Conservation (phyloP, 2,888 invertebrate genomes). For the Bruchidius siliquastri region DNA sequence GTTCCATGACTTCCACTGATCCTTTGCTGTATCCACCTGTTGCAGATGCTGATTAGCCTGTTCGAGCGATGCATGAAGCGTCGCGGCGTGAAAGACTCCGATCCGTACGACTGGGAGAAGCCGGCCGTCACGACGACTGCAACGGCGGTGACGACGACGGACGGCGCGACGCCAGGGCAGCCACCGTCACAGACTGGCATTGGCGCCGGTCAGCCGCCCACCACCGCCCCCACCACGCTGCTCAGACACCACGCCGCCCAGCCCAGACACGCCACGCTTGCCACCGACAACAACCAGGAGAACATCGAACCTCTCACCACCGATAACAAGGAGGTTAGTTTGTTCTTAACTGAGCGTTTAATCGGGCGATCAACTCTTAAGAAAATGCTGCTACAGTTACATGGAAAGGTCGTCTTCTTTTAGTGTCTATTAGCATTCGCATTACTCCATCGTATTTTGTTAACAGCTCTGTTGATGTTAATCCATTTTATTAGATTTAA, state of each 20-base stretch:
- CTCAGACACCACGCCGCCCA: constrained; percentile 53
- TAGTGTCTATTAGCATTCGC: too few species aligned
- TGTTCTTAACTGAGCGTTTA: too few species aligned
- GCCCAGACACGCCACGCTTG: constrained; percentile 47
- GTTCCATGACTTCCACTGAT: too few species aligned
- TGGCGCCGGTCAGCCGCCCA: background rate
- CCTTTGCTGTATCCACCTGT: too few species aligned
- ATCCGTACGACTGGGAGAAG: constrained; percentile 96
- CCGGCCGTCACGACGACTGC: constrained; percentile 35
- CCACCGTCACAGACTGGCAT: constrained; percentile 33
- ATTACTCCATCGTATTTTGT: too few species aligned
- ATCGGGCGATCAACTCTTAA: too few species aligned
- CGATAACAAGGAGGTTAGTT: constrained; percentile 60
- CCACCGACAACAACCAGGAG: constrained; percentile 61
- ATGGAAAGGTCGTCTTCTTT: too few species aligned
- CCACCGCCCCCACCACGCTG: constrained; percentile 33
- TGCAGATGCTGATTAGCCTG: constrained; percentile 73
- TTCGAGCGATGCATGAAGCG: constrained; percentile 93
- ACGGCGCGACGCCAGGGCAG: constrained; percentile 33
- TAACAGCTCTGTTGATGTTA: too few species aligned
- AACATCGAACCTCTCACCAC: constrained; percentile 56
- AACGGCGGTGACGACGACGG: constrained; percentile 31
- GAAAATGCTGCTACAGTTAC: too few species aligned
- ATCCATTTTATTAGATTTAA: too few species aligned
- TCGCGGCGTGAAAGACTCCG: constrained; percentile 81